Evolutionary conservation across 2,888 invertebrate species (phyloP), one percentile per base, ranked within the genome.

Genomic region (Mallateleia sp.): DNA sequence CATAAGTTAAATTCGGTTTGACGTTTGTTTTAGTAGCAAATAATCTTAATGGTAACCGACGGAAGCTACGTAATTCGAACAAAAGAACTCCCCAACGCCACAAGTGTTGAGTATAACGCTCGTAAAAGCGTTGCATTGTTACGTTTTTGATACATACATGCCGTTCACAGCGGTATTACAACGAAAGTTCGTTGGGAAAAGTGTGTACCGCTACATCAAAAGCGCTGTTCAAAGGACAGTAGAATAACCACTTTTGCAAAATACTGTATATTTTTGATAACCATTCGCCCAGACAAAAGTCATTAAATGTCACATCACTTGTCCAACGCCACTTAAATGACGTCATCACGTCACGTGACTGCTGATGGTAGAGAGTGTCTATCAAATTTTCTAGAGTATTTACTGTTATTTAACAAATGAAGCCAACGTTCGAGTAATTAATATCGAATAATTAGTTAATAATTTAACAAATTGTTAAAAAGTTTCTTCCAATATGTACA

Each of bases 111-210:
- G 32, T 32, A 74, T 64, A 80, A 18, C 32, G 24, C 74, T 66
- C 50, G 75, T 75, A 69, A 83, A 77, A 77, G 82, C 82, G 34
- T 71, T 67, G 60, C 83, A 71, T 77, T 77, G 75, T 83, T 83
- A 83, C 54, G 64, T 47, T 71, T 83, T 77, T 64, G 77, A 83
- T 83, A 71, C 71, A 83, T 52, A 56, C 77, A 69, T 83, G 83
- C 34, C 56, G 25, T 56, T 77, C 71, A 77, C 83, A 83, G 75
- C 34, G 38, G 18, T 25, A 82, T 82, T 69, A 71, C 58, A 58
- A 38, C 18, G 24, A 56, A 62, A 77, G 77, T 83, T 71, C 47
- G 38, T 38, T 22, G 34, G 20, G 45, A 47, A 74, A 81, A 72
- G 28, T 54, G 52, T 52, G 64, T 25, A 64, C 25, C 34, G 42